Conservation (phyloP, 1,140 invertebrate genomes). For the Melanaphis sacchari region DNA sequence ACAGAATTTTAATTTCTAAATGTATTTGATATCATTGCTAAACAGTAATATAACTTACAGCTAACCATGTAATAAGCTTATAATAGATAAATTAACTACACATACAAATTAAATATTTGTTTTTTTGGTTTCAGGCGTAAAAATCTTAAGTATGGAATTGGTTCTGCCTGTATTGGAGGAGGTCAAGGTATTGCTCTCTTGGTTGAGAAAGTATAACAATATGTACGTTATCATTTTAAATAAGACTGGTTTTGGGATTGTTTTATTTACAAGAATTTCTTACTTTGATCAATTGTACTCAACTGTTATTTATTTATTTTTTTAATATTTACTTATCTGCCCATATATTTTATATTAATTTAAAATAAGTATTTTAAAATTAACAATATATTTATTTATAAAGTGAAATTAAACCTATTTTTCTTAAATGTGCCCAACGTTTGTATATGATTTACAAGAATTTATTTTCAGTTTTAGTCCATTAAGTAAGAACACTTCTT, state of each 20-base stretch:
- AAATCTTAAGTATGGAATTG: slow-evolving; percentile 86
- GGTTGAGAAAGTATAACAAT: slow-evolving; percentile 72
- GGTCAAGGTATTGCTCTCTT: slow-evolving; percentile 97
- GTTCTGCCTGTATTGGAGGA: slow-evolving; percentile 97
- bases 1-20: not conserved
- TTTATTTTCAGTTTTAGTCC: too few species aligned
- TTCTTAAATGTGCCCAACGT: not conserved
- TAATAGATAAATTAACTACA: not conserved
- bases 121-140: slow-evolving; percentile 75
- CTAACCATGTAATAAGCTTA: not conserved
- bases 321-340: not conserved
- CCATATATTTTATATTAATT: slow-evolving; percentile 27
- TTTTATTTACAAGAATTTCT: slow-evolving; percentile 9
- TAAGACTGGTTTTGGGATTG: slow-evolving; percentile 44
- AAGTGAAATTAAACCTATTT: not conserved
- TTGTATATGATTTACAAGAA: not conserved
- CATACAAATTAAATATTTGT: not conserved
- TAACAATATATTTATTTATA: not conserved
- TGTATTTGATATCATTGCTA: not conserved
- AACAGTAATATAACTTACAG: not conserved
- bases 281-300: not conserved
- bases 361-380: not conserved
- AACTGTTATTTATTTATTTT: slow-evolving; percentile 8
- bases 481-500: too few species aligned
- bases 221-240: not conserved